A percentile compares a stretch with the other conserved stretches of the same genome.
These are phyloP conservation scores for Datnioides undecimradiatus DNA, from an alignment of 2,113 vertebrate genomes.

Conservation along the genomic window DNA sequence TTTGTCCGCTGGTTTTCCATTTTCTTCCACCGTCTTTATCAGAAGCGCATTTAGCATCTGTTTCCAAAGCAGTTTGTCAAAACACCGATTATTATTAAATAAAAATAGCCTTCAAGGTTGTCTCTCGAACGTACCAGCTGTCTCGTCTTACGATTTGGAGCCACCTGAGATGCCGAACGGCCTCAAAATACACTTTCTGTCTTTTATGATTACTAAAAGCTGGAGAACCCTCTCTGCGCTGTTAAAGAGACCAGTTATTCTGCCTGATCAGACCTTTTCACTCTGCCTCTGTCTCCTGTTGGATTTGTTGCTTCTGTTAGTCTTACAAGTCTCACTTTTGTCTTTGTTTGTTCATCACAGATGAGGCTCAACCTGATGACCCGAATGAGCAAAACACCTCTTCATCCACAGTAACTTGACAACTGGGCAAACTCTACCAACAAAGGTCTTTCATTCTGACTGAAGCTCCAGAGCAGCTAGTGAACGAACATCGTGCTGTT, in stretches of 20 bases:
- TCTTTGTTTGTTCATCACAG: not conserved
- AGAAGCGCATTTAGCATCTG: not conserved
- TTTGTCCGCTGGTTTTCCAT: not conserved
- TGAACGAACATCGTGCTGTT: not conserved
- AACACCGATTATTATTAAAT: conserved; percentile 5
- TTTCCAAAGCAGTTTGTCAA: conserved; percentile 30
- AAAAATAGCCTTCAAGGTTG: conserved; percentile 21
- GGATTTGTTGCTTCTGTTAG: not conserved
- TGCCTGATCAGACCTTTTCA: not conserved
- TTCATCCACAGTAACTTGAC: not conserved
- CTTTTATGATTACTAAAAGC: not conserved
- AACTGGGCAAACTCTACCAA: not conserved
- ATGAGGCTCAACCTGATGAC: not conserved
- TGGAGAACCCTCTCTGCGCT: too few relatives aligned
- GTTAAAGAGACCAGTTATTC: not conserved
- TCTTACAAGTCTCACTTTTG: not conserved
- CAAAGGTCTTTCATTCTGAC: not conserved
- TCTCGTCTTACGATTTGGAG: conserved; percentile 7
- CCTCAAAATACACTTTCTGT: not conserved
- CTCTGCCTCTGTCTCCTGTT: not conserved
- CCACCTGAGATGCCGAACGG: not conserved
- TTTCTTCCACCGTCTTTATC: not conserved
- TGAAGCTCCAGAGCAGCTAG: not conserved
- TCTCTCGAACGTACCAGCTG: conserved; percentile 38
- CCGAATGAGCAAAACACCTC: not conserved